phyloP scores from a whole-genome alignment of 2,888 invertebrate genomes.

The Mythimna loreyi region DNA sequence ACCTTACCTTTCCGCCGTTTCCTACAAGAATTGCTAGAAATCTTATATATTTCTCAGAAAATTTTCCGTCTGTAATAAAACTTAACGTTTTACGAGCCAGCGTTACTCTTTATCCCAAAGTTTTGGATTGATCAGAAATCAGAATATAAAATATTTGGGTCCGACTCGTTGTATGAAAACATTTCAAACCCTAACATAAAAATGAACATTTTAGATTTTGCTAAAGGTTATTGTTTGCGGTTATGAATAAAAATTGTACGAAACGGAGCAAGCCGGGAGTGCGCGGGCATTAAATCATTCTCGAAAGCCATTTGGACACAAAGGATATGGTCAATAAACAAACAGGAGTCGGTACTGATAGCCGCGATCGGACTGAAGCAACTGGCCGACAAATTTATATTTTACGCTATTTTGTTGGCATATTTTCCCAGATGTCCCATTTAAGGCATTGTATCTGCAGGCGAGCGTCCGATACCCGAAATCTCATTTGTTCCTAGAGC shows the following conservation, averaged over 20 bases:
- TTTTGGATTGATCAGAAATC: slow-evolving; percentile 65
- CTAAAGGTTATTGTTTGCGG: slow-evolving; percentile 72
- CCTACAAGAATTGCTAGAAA: slow-evolving; percentile 71
- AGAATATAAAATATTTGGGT: slow-evolving; percentile 62
- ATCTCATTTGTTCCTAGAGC: slow-evolving; percentile 76
- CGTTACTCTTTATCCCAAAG: slow-evolving; percentile 65
- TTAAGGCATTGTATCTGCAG: slow-evolving; percentile 74
- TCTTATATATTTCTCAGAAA: slow-evolving; percentile 70
- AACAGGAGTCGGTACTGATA: slow-evolving; percentile 79
- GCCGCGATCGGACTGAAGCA: slow-evolving; percentile 75
- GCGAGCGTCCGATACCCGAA: slow-evolving; percentile 76
- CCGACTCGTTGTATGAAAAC: slow-evolving; percentile 59
- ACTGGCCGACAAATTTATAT: slow-evolving; percentile 76
- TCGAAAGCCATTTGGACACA: slow-evolving; percentile 83
- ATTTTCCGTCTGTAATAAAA: slow-evolving; percentile 68
- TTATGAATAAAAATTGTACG: slow-evolving; percentile 78
- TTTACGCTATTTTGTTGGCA: slow-evolving; percentile 71
- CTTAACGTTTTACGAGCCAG: slow-evolving; percentile 68
- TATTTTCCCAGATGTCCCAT: slow-evolving; percentile 74
- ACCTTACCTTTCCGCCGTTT: slow-evolving; percentile 75
- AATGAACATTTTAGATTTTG: slow-evolving; percentile 72
- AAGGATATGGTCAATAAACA: slow-evolving; percentile 87
- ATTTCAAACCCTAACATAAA: slow-evolving; percentile 59
- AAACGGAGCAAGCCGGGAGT: slow-evolving; percentile 72
- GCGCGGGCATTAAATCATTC: slow-evolving; percentile 81